Evolutionary conservation across 2,797 vertebrate species (phyloP).

Genomic region (Intellagama lesueurii): DNA sequence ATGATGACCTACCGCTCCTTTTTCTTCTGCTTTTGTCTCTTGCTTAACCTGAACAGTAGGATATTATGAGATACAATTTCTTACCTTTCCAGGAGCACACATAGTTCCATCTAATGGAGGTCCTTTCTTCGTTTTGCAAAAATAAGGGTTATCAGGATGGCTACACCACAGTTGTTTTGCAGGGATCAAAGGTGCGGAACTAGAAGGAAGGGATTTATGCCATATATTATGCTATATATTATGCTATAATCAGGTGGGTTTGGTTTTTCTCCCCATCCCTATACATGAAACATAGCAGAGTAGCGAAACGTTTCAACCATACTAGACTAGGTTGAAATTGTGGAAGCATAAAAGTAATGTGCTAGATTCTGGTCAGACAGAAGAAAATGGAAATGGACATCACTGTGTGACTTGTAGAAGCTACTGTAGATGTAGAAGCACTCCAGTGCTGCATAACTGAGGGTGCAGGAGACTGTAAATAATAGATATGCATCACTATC

Average conservation of each 20-base stretch:
- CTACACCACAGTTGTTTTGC: slow-evolving; percentile 98
- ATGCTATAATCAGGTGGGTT: accelerated
- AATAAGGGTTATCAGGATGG: slow-evolving; percentile 98
- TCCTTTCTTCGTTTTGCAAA: slow-evolving; percentile 99
- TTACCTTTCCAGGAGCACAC: slow-evolving; percentile 94
- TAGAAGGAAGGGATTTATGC: slow-evolving; percentile 72
- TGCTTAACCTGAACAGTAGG: accelerated
- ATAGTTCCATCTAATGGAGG: slow-evolving; percentile 96
- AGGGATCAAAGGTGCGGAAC: slow-evolving; percentile 97
- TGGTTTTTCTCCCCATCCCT: neutral
- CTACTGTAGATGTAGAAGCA: neutral
- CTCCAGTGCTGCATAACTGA: too few species aligned
- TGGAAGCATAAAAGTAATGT: neutral
- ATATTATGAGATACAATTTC: accelerated
- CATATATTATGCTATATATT: neutral
- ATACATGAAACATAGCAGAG: neutral
- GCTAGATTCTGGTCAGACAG: neutral
- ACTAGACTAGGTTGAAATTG: neutral
- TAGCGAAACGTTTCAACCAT: neutral
- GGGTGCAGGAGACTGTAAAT: neutral
- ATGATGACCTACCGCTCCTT: neutral
- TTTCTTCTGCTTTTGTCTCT: neutral
- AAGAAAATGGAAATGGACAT: neutral
- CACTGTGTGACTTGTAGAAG: neutral
- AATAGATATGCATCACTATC: neutral